Percentiles rank a stretch among this genome's conserved stretches.
Conservation (phyloP, 1,140 invertebrate genomes). For the Samia ricini region DNA sequence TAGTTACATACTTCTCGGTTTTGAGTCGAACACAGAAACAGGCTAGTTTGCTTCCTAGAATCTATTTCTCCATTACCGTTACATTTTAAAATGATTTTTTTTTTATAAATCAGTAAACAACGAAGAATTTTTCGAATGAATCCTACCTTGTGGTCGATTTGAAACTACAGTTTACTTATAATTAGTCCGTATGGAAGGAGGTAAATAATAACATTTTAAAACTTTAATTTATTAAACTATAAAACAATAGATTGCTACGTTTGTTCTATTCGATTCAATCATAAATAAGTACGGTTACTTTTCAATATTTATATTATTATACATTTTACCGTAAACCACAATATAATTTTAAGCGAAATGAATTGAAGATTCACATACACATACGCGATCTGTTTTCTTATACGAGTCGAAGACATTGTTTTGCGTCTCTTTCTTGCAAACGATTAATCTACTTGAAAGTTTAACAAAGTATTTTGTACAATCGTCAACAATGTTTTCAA, state of each 20-base stretch:
- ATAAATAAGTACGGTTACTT: neutral
- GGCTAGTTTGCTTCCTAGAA: no score
- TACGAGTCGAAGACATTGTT: neutral
- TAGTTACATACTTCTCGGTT: no score
- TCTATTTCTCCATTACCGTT: no score
- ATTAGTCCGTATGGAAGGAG: no score
- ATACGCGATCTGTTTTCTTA: neutral
- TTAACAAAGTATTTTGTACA: conserved; percentile 27
- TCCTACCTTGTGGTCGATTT: no score
- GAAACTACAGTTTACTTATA: neutral
- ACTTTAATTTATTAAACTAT: neutral
- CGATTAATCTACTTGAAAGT: conserved; percentile 29
- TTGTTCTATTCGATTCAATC: neutral
- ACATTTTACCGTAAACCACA: neutral
- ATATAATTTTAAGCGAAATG: neutral
- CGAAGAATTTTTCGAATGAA: no score
- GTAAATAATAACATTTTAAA: no score
- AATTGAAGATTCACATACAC: neutral
- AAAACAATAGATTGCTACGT: neutral
- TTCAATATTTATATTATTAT: neutral
- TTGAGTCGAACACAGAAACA: no score
- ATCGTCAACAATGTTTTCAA: conserved; percentile 13
- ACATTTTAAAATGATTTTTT: no score
- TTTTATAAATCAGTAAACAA: no score
- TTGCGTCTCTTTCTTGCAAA: conserved; percentile 17